Base-by-base conservation (phyloP, 92 coral and sea anemone genomes). In the Siderastrea radians region DNA sequence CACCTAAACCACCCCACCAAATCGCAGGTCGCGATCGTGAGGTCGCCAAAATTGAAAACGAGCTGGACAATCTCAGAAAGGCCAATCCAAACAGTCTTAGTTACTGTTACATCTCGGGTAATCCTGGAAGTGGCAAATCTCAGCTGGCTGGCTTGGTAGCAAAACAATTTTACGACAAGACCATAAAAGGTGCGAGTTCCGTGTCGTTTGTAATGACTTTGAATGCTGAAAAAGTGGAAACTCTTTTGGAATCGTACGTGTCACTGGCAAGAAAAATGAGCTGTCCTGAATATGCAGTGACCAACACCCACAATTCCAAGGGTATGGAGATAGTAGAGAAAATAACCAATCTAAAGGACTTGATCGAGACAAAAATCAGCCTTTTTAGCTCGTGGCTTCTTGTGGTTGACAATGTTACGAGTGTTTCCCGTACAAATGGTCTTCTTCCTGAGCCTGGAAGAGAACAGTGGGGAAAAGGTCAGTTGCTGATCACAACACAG, bases 401-500 rank as follows among this genome's bases (percentile, higher is more conserved):
- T 16, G 63, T 53, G 3, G 78, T 19, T 7, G 79, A 68, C 55
- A 86, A 78, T 19, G 79, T 78, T 6, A 73, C 65, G 14, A 58
- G 53, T 47, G 66, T 87, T 19, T 7, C 38, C 49, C 2, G 26
- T 13, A 19, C 57, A 7, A 59, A n/a, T 6, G 3, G 48, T 19
- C 19, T 52, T 49, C 79, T 87, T 16, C 91, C 91, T 38, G 75
- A 0, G 57, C 70, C 26, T n/a, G 75, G 84, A 48, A 66, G 15
- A 38, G 87, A 73, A 45, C 59, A 81, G 17, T 86, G 85, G 90
- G 54, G 75, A 57, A 62, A 75, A 3, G 90, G 90, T 14, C 90
- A 79, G 86, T 9, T 87, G 53, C 54, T 87, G 7, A 68, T 87
- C 3, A 79, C 90, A 48, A 87, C 90, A 17, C 86, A 80, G 16